Percentiles rank a stretch among this genome's conserved stretches.
Conservation (phyloP, 2,888 invertebrate species). For the Pecten maximus region DNA sequence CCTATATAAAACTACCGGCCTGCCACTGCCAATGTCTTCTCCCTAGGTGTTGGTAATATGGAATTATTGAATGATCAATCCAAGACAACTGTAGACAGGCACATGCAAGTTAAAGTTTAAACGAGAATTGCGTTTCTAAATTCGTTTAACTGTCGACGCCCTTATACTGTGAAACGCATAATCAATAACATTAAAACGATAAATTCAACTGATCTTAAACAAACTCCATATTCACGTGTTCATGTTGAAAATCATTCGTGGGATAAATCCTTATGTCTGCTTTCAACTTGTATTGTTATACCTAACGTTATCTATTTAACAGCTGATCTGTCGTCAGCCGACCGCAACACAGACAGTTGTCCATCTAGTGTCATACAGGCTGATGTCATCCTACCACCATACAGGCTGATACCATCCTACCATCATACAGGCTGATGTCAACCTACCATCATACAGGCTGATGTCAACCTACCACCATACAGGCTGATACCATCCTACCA, state of each 20-base stretch:
- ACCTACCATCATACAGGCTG: constrained; percentile 64
- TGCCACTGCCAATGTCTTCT: neutral
- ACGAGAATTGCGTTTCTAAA: neutral
- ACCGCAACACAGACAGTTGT: neutral
- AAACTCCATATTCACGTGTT: neutral
- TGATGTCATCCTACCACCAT: neutral
- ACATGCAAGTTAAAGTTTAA: neutral
- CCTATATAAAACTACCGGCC: neutral
- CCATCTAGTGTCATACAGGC: neutral
- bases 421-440: neutral
- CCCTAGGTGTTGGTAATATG: neutral
- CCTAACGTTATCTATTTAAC: neutral
- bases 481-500: constrained; percentile 55
- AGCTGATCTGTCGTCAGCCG: neutral
- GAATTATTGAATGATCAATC: neutral
- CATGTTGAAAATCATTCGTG: neutral
- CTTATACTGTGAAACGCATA: neutral
- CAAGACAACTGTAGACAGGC: neutral
- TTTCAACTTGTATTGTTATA: too few species aligned
- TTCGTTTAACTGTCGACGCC: neutral
- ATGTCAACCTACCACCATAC: too few species aligned
- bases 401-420: neutral
- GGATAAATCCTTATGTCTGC: too few species aligned
- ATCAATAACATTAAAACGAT: neutral
- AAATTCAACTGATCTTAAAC: neutral